Base-by-base conservation (phyloP, 1,140 invertebrate genomes). In the Euborellia annulipes region DNA sequence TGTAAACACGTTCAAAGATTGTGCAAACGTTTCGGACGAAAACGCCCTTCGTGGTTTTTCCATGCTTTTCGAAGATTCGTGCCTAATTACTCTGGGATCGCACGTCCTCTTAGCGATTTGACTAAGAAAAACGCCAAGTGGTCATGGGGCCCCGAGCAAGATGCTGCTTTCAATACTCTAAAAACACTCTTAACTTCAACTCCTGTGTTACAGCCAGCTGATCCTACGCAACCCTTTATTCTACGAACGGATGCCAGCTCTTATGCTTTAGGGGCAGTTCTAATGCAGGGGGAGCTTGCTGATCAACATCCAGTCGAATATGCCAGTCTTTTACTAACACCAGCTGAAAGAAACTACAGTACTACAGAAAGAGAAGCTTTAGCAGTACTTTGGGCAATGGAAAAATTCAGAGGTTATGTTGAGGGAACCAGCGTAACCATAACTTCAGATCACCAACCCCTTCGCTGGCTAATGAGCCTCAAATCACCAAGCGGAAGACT, bases 191-290 rank as follows among this genome's bases (percentile, higher is more conserved):
- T 59, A 22, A 46, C 18, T 9, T 18, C 51, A 17, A 27, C 49
- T 8, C 60, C 61, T 4, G 50, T 69, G 16, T 50, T 69, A 13
- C 46, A 52, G 52, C 62, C 60, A 36, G 60, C 63, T 1, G 53
- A 63, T 45, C 62, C 61, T 43, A 32, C 46, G 0, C 47, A 60
- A 50, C 42, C 50, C 18, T 66, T 64, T 61, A 73, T 70, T 67
- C 71, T 72, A 27, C 72, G 64, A 51, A 74, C 73, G 22, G 70
- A 72, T 13, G 68, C 50, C 65, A 63, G 46, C 65, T 69, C 38
- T 64, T 60, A 23, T 68, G 70, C 6, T 63, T 65, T 53, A 66
- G 59, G 49, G 69, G 52, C 53, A 1, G 55, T 64, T 0, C 43
- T 66, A 18, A 58, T 55, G 4, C 62, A 64, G 53, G 48, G 47